Percentiles rank a stretch among this genome's conserved stretches.
Evolutionary conservation across 2,113 vertebrate species (phyloP).

Genomic region (Dasyurus viverrinus): DNA sequence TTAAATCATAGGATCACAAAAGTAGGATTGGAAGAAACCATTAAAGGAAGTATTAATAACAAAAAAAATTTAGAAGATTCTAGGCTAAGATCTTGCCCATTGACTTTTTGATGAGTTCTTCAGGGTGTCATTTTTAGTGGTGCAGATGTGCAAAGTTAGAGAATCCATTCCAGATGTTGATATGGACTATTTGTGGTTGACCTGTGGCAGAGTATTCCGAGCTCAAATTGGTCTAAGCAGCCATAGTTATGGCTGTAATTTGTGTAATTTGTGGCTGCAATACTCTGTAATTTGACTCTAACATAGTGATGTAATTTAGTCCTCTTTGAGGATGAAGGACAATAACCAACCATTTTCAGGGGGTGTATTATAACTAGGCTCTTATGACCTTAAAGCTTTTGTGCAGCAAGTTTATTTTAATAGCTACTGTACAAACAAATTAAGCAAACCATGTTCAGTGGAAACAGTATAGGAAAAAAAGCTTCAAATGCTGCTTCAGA

Average conservation of each 20-base stretch:
- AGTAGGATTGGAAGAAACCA: not conserved
- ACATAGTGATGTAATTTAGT: too few species aligned
- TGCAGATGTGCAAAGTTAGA: too few species aligned
- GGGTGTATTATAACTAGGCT: not conserved
- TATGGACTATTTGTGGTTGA: too few species aligned
- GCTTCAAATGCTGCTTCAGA: not conserved
- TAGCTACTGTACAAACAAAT: not conserved
- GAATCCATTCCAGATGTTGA: too few species aligned
- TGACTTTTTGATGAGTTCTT: not conserved
- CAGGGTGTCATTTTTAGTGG: not conserved
- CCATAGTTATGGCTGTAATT: too few species aligned
- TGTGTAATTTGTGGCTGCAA: too few species aligned
- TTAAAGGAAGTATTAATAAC: not conserved
- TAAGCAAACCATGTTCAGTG: not conserved
- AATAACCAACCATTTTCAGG: not conserved
- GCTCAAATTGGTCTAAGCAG: too few species aligned
- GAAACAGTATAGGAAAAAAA: not conserved
- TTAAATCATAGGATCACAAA: not conserved
- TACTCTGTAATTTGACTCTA: too few species aligned
- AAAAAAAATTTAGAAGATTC: not conserved
- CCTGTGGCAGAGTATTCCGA: too few species aligned
- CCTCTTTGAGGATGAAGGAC: too few species aligned
- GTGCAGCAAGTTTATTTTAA: not conserved
- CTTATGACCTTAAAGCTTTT: not conserved
- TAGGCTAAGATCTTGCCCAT: not conserved